Evolutionary conservation across 2,113 vertebrate genomes (phyloP).

Genomic region (Naja naja): DNA sequence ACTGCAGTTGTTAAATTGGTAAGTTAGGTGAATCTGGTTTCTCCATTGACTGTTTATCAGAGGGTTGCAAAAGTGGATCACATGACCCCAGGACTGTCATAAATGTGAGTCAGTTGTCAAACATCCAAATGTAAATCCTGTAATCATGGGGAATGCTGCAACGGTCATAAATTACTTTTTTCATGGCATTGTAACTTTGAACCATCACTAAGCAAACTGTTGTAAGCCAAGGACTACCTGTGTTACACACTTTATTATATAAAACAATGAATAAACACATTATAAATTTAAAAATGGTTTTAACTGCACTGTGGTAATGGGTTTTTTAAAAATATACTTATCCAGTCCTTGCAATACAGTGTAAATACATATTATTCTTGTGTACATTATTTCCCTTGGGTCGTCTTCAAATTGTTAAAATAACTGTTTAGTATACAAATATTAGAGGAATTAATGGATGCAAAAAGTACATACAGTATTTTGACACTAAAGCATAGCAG

Average conservation of each 20-base stretch:
- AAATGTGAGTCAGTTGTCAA: background rate
- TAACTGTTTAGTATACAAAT: background rate
- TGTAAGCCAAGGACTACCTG: background rate
- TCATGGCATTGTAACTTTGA: no score
- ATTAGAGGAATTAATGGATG: background rate
- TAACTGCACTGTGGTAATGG: background rate
- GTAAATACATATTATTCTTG: background rate
- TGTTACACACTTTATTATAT: background rate
- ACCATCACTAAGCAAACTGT: no score
- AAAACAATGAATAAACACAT: background rate
- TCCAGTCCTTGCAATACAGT: background rate
- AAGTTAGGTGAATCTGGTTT: background rate
- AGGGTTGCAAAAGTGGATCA: background rate
- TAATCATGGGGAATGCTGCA: background rate
- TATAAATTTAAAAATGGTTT: background rate
- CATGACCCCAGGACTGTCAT: background rate
- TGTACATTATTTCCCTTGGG: background rate
- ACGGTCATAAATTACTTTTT: no score
- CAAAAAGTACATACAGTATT: background rate
- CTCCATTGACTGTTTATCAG: background rate
- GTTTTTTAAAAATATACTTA: background rate
- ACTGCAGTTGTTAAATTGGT: background rate
- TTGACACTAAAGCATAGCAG: background rate
- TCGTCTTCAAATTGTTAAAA: background rate
- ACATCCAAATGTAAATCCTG: background rate